Evolutionary conservation across 1,140 invertebrate species (phyloP), one percentile per base, ranked within the genome.

Genomic region (Heliconius hermathena): DNA sequence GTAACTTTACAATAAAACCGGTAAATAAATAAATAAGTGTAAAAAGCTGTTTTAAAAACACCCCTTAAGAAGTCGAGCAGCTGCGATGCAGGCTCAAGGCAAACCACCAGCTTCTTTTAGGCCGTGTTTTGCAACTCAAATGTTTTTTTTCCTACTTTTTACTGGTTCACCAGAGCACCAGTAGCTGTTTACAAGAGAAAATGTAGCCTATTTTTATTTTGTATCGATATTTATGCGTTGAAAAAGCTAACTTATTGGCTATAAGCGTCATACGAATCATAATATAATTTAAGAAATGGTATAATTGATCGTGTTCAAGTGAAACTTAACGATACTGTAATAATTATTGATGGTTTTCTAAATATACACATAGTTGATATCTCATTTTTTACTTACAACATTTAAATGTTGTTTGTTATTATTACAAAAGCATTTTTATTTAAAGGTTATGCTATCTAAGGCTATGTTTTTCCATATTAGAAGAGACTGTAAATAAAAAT

Each of bases 21-120:
- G 89, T 91, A 92, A 82, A 90, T 91, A 90, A 89, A 90, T 88
- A 89, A 91, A 90, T 89, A 89, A 91, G 82, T 85, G 87, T 87
- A 92, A 92, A 91, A 93, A 92, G 89, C 81, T 73, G 88, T 88
- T 88, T 90, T 87, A 87, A 86, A 89, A 92, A 90, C 87, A 86
- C 87, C 91, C 90, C 87, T 88, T 87, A 85, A 84, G 85, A 78
- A 83, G 76, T 76, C 78, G 49, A 87, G 89, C 92, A 91, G 90
- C 89, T 91, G 91, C 87, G 79, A 83, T 81, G 83, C 84, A 74
- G 83, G 74, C 87, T 89, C 92, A 94, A 94, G 92, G 92, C 86
- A 83, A 94, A 90, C 91, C 81, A 82, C 90, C 85, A 80, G 89
- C 85, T 87, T 90, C 85, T 88, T 90, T 92, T 91, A 89, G 87